Base-by-base conservation (phyloP, 1,140 invertebrate genomes). In the Meloidogyne floridensis region DNA sequence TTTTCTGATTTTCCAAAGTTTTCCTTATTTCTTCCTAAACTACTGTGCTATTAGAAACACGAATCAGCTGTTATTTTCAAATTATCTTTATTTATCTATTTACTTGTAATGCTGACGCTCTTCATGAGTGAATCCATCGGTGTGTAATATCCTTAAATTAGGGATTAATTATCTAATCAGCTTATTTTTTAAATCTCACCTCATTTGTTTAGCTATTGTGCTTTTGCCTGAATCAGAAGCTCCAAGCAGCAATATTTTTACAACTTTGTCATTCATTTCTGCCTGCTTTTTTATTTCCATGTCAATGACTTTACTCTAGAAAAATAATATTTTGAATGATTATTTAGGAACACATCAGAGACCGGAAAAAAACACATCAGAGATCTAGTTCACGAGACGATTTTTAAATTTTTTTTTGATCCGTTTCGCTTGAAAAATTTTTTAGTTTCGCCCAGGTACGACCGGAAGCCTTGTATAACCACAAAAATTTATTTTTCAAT, bases 161-260 rank as follows among this genome's bases (percentile, higher is more conserved):
- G 20, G 20, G 3, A 76, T 13, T 42, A 75, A 13, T 13, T 54
- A 47, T 18, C 15, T 10, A n/a, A 11, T 20, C 32, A 0, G 0
- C 2, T 32, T 32, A 32, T 32, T 69, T 18, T n/a, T 72, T 77
- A 8, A 0, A 9, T 32, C 13, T 8, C 32, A 18, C 79, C 71
- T 80, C 79, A 80, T 80, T 20, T 80, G 79, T 56, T 80, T 80
- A n/a, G 70, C 72, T n/a, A 80, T 42, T 13, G 79, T 80, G 13
- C 70, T 73, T 56, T 80, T 80, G 70, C 79, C 79, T 43, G 70
- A 73, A 59, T 80, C 74, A n/a, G 79, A 72, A 42, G 79, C 15
- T 53, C 79, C 79, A n/a, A 80, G 32, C 32, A 80, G 32, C 8
- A 80, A 51, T 11, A 80, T 72, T 43, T 80, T 80, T 3, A 80